These are phyloP conservation scores for Dasyornis broadbenti DNA, from an alignment of 2,113 vertebrate genomes.

Conservation along the genomic window DNA sequence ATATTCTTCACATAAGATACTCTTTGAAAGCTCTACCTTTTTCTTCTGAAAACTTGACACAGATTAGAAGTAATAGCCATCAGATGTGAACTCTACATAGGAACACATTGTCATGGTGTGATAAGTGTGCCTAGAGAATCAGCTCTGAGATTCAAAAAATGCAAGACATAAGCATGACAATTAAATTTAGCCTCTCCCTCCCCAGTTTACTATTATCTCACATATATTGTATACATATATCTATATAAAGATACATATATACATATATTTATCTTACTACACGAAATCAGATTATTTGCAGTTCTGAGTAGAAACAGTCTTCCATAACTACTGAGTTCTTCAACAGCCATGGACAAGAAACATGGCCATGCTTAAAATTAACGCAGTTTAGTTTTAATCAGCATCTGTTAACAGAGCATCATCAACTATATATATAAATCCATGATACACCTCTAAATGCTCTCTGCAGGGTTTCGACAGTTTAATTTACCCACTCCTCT, in stretches of 20 bases:
- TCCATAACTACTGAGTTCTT: not conserved
- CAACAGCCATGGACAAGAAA: not conserved
- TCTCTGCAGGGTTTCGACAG: not conserved
- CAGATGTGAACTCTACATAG: not conserved
- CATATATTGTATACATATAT: too few relatives aligned
- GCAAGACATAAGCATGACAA: not conserved
- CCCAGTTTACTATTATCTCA: not conserved
- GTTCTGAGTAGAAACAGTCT: not conserved
- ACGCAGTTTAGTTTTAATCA: not conserved
- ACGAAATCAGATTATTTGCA: not conserved
- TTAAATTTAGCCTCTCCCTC: accelerated
- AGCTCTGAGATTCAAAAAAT: not conserved
- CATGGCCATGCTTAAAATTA: not conserved
- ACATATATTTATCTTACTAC: not conserved
- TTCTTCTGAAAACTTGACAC: not conserved
- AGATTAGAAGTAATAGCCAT: not conserved
- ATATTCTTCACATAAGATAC: not conserved
- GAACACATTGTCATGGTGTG: not conserved
- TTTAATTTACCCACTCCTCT: not conserved
- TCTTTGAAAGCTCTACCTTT: not conserved
- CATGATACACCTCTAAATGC: not conserved
- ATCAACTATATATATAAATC: not conserved
- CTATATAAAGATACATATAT: too few relatives aligned
- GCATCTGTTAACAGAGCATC: not conserved
- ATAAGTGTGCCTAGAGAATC: not conserved